phyloP scores from a whole-genome alignment of 2,797 vertebrate genomes.

The Mus spretus region DNA sequence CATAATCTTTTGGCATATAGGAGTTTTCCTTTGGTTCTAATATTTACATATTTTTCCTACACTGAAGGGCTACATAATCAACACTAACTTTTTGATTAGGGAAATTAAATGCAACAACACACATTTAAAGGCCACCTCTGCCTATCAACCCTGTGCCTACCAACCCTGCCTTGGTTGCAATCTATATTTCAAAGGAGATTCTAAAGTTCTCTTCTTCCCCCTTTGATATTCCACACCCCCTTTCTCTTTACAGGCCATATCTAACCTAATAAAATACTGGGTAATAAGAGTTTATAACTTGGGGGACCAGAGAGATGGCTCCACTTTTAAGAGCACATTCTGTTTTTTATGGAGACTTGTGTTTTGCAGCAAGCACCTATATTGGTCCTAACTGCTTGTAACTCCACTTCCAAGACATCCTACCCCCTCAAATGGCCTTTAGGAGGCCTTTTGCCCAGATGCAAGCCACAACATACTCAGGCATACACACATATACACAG shows the following conservation, averaged over 20 bases:
- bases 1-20: not conserved
- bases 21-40: not conserved
- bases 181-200: not conserved
- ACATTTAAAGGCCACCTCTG: not conserved
- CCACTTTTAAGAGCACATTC: not conserved
- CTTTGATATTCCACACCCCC: not conserved
- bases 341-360: not conserved
- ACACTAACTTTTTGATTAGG: conserved; percentile 35
- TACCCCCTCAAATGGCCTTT: not conserved
- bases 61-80: not conserved
- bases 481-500: not conserved
- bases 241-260: not conserved
- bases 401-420: not conserved
- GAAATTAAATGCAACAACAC: not conserved
- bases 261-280: not conserved
- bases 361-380: not conserved
- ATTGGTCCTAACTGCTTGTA: not conserved
- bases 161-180: not conserved
- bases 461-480: not conserved
- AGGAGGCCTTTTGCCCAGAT: not conserved
- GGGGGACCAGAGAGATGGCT: not conserved
- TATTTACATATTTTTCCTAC: not conserved
- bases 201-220: not conserved
- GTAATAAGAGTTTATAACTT: not conserved
- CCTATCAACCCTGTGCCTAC: not conserved